phyloP scores from a whole-genome alignment of 2,797 vertebrate genomes.

The Typhlichthys subterraneus region DNA sequence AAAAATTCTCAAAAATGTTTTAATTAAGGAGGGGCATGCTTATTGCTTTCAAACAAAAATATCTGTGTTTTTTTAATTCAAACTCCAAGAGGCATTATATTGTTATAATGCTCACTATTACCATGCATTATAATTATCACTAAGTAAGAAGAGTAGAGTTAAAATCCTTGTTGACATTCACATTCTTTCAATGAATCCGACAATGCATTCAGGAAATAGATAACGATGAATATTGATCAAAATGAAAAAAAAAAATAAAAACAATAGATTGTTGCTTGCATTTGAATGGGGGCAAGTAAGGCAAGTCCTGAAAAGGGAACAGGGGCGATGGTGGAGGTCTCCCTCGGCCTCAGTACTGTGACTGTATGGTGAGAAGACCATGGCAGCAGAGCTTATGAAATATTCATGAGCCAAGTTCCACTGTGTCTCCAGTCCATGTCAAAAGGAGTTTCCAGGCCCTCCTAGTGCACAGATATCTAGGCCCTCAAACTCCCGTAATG shows the following conservation, averaged over 20 bases:
- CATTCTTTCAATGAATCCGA: neutral
- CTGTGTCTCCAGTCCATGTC: constrained; percentile 27
- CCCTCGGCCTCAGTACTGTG: constrained; percentile 16
- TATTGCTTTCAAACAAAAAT: no score
- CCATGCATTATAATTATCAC: neutral
- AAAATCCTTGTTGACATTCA: neutral
- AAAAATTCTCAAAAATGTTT: no score
- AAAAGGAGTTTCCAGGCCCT: constrained; percentile 17
- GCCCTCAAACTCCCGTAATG: neutral
- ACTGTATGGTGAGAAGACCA: constrained; percentile 39
- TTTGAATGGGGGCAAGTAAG: constrained; percentile 6
- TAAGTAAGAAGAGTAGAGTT: no score
- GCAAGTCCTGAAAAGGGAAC: neutral
- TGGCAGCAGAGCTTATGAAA: constrained; percentile 49
- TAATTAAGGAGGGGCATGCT: no score
- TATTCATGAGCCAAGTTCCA: constrained; percentile 48
- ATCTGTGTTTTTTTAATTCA: no score
- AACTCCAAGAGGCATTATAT: no score
- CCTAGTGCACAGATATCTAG: constrained; percentile 3
- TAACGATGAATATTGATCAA: neutral
- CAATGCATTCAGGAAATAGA: neutral
- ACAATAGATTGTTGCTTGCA: neutral
- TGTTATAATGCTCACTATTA: no score
- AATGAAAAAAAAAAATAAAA: no score
- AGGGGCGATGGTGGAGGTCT: constrained; percentile 16